phyloP scores from a whole-genome alignment of 1,140 invertebrate genomes.

The Homarus americanus region DNA sequence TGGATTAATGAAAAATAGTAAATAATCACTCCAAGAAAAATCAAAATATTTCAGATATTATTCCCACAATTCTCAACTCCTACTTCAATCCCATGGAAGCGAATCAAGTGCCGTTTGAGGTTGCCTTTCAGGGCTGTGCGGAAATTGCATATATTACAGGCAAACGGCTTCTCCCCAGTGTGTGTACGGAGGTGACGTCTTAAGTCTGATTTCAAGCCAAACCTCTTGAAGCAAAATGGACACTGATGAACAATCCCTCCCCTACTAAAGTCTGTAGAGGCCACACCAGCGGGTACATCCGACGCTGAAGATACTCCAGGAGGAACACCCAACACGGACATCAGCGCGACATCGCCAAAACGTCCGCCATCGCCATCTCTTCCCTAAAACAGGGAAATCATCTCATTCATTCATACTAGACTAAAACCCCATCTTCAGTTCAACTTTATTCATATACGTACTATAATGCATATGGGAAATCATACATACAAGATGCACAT shows the following conservation, averaged over 20 bases:
- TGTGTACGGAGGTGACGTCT: constrained; percentile 48
- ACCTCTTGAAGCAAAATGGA: constrained; percentile 38
- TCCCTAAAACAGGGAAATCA: constrained; percentile 50
- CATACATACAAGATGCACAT: constrained; percentile 3
- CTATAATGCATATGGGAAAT: neutral
- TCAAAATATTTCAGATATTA: neutral
- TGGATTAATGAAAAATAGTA: no score
- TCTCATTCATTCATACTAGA: constrained; percentile 11
- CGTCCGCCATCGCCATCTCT: constrained; percentile 11
- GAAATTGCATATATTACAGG: constrained; percentile 34
- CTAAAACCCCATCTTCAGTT: neutral
- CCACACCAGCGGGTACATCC: constrained; percentile 2
- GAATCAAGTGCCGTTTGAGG: constrained; percentile 49
- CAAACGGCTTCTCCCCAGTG: constrained; percentile 53
- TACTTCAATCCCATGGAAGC: constrained; percentile 39
- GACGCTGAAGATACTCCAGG: constrained; percentile 4
- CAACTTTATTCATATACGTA: neutral
- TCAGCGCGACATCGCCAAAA: neutral
- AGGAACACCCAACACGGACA: neutral
- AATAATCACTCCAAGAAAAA: neutral
- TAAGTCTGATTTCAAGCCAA: constrained; percentile 38
- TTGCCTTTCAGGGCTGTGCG: constrained; percentile 50
- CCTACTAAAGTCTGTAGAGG: neutral
- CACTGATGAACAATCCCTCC: constrained; percentile 27
- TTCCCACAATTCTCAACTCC: neutral